These are phyloP conservation scores for Ceyx cyanopectus DNA, from an alignment of 2,113 vertebrate genomes.

Conservation along the genomic window DNA sequence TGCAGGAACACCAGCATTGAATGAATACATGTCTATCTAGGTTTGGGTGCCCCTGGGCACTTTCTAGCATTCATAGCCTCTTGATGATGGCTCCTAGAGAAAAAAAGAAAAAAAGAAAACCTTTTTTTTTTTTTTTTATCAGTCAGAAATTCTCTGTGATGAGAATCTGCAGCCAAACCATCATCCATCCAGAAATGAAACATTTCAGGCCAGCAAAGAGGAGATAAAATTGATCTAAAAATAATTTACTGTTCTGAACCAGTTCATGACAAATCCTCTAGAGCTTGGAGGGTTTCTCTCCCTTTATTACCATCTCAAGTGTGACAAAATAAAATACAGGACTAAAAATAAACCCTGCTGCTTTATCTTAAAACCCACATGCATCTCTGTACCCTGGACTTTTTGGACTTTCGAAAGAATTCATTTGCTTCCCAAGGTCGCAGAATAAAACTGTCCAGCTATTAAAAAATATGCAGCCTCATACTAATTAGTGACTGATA, in stretches of 20 bases:
- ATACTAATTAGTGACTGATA: slow-evolving; percentile 42
- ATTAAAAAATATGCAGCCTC: slow-evolving; percentile 4
- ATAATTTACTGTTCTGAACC: slow-evolving; percentile 19
- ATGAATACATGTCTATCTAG: accelerated
- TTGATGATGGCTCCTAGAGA: background rate
- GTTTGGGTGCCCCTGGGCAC: no score
- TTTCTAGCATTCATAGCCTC: background rate
- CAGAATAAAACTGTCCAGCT: slow-evolving; percentile 31
- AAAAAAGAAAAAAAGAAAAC: background rate
- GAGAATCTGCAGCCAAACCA: background rate
- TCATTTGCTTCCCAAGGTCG: background rate
- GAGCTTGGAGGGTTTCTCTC: slow-evolving; percentile 4
- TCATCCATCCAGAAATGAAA: background rate
- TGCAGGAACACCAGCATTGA: background rate
- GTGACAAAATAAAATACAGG: background rate
- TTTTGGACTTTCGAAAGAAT: background rate
- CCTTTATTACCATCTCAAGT: slow-evolving; percentile 10
- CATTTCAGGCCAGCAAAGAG: background rate
- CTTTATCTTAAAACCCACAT: background rate
- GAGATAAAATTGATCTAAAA: background rate
- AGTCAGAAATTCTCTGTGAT: background rate
- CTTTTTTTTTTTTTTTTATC: background rate
- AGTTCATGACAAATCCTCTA: background rate
- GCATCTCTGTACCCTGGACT: background rate
- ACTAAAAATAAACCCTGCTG: background rate